Percentiles rank a stretch among this genome's conserved stretches.
Evolutionary conservation across 2,113 vertebrate genomes (phyloP).

Genomic region (Diadophis punctatus): DNA sequence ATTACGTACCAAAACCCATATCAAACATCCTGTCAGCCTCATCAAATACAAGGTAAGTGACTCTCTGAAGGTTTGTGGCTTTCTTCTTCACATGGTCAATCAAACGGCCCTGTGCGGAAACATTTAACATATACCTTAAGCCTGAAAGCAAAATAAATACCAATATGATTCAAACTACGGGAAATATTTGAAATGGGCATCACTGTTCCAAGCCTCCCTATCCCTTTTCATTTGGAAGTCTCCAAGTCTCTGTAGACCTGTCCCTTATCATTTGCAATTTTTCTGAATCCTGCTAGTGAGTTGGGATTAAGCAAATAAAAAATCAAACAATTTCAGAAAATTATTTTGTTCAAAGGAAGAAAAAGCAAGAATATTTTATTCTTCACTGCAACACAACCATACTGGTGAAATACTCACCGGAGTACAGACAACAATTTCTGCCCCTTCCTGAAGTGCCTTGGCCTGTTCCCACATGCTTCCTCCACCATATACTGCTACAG

Average conservation of each 20-base stretch:
- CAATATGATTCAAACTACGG: not conserved
- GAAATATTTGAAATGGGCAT: not conserved
- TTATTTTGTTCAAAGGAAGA: not conserved
- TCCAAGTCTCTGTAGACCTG: not conserved
- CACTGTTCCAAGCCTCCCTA: not conserved
- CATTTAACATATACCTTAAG: constrained; percentile 16
- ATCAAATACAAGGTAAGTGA: constrained; percentile 96
- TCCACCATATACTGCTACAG: constrained; percentile 95
- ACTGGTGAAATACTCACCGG: constrained; percentile 76
- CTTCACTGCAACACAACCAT: not conserved
- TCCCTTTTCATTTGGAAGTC: not conserved
- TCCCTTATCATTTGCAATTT: not conserved
- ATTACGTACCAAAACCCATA: constrained; percentile 94
- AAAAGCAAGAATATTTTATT: fast-evolving
- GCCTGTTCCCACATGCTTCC: constrained; percentile 99
- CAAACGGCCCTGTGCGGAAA: constrained; percentile 82
- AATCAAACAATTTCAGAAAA: not conserved
- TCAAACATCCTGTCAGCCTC: constrained; percentile 99
- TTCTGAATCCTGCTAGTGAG: not conserved
- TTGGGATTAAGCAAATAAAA: not conserved
- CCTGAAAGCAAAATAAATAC: not conserved
- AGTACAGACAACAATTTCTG: constrained; percentile 99
- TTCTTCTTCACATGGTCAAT: constrained; percentile 99
- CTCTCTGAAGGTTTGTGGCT: constrained; percentile 94
- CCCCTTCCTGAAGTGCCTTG: constrained; percentile 96